Evolutionary conservation across 1,140 invertebrate genomes (phyloP).

Genomic region (Anadara kagoshimensis): DNA sequence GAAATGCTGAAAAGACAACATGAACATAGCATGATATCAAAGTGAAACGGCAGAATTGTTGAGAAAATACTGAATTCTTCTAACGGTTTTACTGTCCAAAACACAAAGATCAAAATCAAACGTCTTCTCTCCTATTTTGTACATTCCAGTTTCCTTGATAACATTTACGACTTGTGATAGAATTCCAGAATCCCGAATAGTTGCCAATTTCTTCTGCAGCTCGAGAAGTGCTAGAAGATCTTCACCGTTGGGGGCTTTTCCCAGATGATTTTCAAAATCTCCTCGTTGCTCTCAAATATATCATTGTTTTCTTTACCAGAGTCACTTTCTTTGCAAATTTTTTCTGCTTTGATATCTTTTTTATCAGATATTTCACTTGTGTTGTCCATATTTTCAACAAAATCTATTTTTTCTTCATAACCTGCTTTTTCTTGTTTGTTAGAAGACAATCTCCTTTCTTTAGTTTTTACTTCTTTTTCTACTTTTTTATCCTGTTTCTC

Average conservation of each 20-base stretch:
- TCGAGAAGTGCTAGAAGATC: constrained; percentile 24
- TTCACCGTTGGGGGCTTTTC: constrained; percentile 33
- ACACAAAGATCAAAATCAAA: constrained; percentile 39
- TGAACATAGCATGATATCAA: too few species aligned
- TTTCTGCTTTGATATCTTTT: constrained; percentile 11
- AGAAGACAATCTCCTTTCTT: not conserved
- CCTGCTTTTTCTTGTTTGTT: too few species aligned
- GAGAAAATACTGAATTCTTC: constrained; percentile 28
- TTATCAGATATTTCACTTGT: not conserved
- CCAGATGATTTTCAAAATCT: constrained; percentile 18
- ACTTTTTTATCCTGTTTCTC: constrained; percentile 7
- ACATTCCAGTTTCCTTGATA: constrained; percentile 33
- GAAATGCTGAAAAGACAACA: too few species aligned
- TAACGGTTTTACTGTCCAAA: constrained; percentile 29
- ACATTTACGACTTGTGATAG: constrained; percentile 26
- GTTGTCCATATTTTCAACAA: too few species aligned
- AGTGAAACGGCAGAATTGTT: constrained; percentile 15
- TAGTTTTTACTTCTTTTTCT: constrained; percentile 9
- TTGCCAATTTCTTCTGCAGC: constrained; percentile 28
- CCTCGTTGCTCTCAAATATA: constrained; percentile 7
- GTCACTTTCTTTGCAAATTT: not conserved
- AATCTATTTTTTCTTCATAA: too few species aligned
- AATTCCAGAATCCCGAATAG: constrained; percentile 18
- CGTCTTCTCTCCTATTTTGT: constrained; percentile 30
- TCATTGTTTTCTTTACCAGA: constrained; percentile 11